Evolutionary conservation across 1,140 invertebrate species (phyloP), one percentile per base, ranked within the genome.

Genomic region (Bacillus rossius): DNA sequence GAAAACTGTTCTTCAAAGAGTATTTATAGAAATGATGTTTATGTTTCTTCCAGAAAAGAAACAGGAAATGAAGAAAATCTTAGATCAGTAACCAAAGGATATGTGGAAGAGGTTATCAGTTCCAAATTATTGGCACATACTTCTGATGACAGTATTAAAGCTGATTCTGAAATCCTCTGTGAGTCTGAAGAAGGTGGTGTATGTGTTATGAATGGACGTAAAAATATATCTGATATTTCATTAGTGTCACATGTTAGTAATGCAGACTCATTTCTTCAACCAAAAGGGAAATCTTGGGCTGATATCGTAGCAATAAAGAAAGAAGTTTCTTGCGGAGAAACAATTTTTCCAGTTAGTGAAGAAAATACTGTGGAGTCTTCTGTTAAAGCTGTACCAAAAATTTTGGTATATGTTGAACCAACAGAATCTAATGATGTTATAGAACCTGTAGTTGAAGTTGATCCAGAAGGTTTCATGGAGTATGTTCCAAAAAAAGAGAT

Each of bases 401-500:
- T 45, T 45, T 25, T 13, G 14, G 22, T 54, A 8, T 40, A 8
- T 54, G n/a, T n/a, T 20, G 29, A 43, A 54, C 17, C 37, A 42
- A 16, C n/a, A 34, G 52, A 52, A 52, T 22, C 16, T 17, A 25
- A 50, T 2, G 48, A 50, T 8, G 8, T 23, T 2, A 60, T 61
- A 20, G 69, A 73, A 55, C 71, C 72, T 54, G 51, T 75, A 3
- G 69, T 74, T 42, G 63, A 70, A 49, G 65, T 75, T 3, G 76
- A 80, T 65, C 67, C 73, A 45, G 76, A 81, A 65, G 79, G 76
- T 20, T 80, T 79, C 58, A 71, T 74, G 41, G 73, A 77, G 62
- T 74, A 72, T 59, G 62, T 79, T 3, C 76, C 74, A 40, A 71
- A 69, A 55, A 71, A 67, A 55, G 75, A 79, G 61, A 63, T 75